Evolutionary conservation across 2,888 invertebrate species (phyloP).

Genomic region (Caenorhabditis becei): DNA sequence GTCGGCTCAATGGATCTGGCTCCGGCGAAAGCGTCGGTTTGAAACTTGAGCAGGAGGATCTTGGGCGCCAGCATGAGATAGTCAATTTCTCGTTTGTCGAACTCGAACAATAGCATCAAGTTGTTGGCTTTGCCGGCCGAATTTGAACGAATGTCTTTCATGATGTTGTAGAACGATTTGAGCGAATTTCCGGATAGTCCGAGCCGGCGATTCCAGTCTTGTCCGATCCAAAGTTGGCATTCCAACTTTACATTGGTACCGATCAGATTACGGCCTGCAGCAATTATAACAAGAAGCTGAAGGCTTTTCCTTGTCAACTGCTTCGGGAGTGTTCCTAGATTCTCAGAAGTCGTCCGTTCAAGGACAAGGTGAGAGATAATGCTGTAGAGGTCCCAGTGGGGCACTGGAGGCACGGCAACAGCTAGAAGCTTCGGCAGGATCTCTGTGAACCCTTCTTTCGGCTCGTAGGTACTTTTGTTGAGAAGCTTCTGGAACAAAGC

Average conservation of each 20-base stretch:
- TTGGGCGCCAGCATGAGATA: constrained; percentile 17
- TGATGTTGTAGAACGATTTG: constrained; percentile 20
- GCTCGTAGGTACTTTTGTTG: not conserved
- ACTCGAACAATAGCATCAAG: constrained; percentile 21
- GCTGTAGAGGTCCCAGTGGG: constrained; percentile 26
- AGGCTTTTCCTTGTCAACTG: constrained; percentile 12
- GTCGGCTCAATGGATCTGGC: constrained; percentile 25
- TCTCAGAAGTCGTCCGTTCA: constrained; percentile 14
- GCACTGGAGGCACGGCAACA: not conserved
- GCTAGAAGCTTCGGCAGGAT: not conserved
- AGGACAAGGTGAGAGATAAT: constrained; percentile 10
- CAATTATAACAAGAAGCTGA: constrained; percentile 13
- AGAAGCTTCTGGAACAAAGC: constrained; percentile 6
- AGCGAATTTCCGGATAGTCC: constrained; percentile 7
- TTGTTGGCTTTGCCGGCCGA: constrained; percentile 21
- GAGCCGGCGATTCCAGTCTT: constrained; percentile 37
- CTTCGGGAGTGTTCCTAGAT: constrained; percentile 28
- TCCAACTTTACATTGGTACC: constrained; percentile 25
- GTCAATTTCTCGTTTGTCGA: constrained; percentile 19
- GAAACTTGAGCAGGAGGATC: constrained; percentile 42
- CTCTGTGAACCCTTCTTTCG: constrained; percentile 7
- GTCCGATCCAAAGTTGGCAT: constrained; percentile 38
- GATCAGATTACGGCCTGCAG: constrained; percentile 10
- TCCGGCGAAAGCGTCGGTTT: constrained; percentile 52
- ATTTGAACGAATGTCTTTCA: constrained; percentile 6